Percentiles rank a stretch among this genome's conserved stretches.
Conservation (phyloP, 2,797 vertebrate species). For the Alcedo atthis region DNA sequence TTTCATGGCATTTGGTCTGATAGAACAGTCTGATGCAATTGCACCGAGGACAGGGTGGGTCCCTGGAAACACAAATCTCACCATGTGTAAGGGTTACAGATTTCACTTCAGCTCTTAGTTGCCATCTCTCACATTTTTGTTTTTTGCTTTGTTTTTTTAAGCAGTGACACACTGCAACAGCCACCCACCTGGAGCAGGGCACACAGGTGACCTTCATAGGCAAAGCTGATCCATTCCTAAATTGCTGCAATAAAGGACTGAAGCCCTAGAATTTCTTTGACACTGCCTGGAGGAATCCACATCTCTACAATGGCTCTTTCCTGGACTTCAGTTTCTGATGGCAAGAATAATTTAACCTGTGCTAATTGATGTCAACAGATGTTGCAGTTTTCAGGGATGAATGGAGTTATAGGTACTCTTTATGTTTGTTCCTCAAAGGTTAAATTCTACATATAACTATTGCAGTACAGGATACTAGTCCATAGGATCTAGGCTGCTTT, state of each 20-base stretch:
- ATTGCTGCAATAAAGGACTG: neutral
- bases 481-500: neutral
- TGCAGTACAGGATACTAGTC: neutral
- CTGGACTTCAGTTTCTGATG: neutral
- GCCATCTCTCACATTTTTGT: neutral
- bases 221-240: neutral
- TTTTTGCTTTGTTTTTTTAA: neutral
- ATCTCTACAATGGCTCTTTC: neutral
- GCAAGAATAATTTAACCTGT: neutral
- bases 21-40: neutral
- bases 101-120: neutral
- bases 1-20: neutral
- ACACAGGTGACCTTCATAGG: neutral
- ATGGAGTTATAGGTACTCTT: neutral
- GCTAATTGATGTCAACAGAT: neutral
- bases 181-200: neutral
- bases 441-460: neutral
- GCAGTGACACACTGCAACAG: neutral
- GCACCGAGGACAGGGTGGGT: fast-evolving
- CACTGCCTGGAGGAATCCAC: neutral
- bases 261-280: neutral
- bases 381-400: neutral
- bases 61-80: no score
- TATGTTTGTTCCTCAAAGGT: neutral
- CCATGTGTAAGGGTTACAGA: fast-evolving